A percentile compares a stretch with the other conserved stretches of the same genome.
Conservation (phyloP, 53 echinoderm and acorn worm genomes). For the Arbacia lixula region DNA sequence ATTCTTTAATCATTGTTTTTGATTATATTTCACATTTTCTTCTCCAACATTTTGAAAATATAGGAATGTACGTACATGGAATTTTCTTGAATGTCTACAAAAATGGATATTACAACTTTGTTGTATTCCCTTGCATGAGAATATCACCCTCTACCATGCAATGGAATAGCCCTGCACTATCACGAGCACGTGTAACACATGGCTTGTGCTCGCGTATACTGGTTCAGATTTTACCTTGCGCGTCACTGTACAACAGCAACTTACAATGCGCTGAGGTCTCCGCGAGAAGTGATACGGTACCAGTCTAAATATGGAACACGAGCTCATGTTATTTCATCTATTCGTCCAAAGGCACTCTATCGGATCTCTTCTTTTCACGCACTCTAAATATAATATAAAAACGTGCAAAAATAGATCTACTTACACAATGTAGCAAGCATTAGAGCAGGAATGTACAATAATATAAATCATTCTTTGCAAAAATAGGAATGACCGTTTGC, state of each 20-base stretch:
- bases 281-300: too few species aligned
- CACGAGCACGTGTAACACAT: too few species aligned
- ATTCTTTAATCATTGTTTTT: not conserved
- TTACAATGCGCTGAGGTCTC: too few species aligned
- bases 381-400: slow-evolving; percentile 55
- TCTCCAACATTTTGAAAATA: slow-evolving; percentile 37
- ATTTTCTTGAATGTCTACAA: slow-evolving; percentile 38
- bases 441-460: slow-evolving; percentile 54
- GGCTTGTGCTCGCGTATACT: too few species aligned
- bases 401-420: slow-evolving; percentile 46
- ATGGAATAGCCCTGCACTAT: too few species aligned
- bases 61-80: slow-evolving; percentile 57
- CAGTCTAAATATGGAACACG: too few species aligned
- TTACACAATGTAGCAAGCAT: slow-evolving; percentile 41
- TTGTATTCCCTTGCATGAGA: not conserved
- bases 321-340: too few species aligned
- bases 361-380: too few species aligned
- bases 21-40: slow-evolving; percentile 18
- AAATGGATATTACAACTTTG: slow-evolving; percentile 20
- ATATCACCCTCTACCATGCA: too few species aligned
- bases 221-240: too few species aligned
- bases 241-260: too few species aligned
- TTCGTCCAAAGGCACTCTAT: too few species aligned
- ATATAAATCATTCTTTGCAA: slow-evolving; percentile 37
- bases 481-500: slow-evolving; percentile 23